Evolutionary conservation across 2,888 invertebrate species (phyloP), one percentile per base, ranked within the genome.

Genomic region (Omphaloscelis lunosa): DNA sequence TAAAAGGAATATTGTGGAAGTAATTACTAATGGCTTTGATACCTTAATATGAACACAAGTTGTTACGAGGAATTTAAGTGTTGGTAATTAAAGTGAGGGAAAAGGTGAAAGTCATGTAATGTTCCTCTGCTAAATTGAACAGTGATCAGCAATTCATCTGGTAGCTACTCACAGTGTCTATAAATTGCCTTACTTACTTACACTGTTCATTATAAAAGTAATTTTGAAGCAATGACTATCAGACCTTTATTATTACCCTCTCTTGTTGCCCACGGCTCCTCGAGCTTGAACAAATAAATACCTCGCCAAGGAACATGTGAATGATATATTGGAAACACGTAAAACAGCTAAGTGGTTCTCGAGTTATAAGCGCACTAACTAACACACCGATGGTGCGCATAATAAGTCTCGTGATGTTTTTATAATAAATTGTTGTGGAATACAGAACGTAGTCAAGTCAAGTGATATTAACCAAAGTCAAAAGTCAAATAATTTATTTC

Each of bases 21-120:
- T 41, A 66, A 71, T 79, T 29, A 65, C n/a, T 66, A 41, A 51
- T 63, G 41, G 29, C 61, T 78, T 78, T 56, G 56, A 75, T 79
- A 75, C 20, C 23, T 48, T 70, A 80, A 15, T 51, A 69, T 62
- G 53, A 58, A 41, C 69, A 56, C 20, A 56, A 59, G 9, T 68
- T 51, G 29, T n/a, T 48, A 48, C 9, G 48, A 73, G 81, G 9
- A 65, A 51, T n/a, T 9, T 48, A 63, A 51, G 20, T 45, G 62
- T 58, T 5, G 48, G 63, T 78, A 45, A 78, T 81, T 65, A 81
- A 65, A 61, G 27, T 59, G 41, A 27, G n/a, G 53, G 20, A 17
- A 48, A 51, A 53, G 1, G 34, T 65, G 41, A 75, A 41, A 39
- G 63, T 74, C 56, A 51, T 27, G 29, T 34, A 9, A 41, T 51